A percentile compares a stretch with the other conserved stretches of the same genome.
phyloP scores from a whole-genome alignment of 2,888 invertebrate species.

The Eulithis prunata region DNA sequence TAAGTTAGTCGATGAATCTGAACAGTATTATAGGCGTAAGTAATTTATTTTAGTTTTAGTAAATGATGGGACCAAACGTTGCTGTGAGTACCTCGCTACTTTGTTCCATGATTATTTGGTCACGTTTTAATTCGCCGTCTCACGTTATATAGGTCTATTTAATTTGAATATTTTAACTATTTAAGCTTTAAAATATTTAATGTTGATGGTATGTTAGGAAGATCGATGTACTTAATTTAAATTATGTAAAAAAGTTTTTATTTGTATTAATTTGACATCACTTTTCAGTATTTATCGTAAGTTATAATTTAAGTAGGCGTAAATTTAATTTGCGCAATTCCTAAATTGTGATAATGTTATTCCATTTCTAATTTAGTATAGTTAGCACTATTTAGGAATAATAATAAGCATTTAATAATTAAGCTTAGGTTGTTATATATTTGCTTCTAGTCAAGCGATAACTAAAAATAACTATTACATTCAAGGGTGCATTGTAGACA shows the following conservation, averaged over 20 bases:
- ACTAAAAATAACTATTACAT: constrained; percentile 8
- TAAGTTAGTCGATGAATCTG: constrained; percentile 51
- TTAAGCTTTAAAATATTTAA: neutral
- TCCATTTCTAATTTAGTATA: constrained; percentile 48
- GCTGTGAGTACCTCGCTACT: constrained; percentile 65
- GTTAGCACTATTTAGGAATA: constrained; percentile 52
- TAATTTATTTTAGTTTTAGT: constrained; percentile 63
- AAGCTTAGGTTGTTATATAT: constrained; percentile 31
- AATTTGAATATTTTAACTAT: neutral
- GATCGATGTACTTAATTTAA: constrained; percentile 9
- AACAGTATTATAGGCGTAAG: constrained; percentile 76
- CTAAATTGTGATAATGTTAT: constrained; percentile 81
- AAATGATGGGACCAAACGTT: constrained; percentile 75
- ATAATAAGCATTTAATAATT: constrained; percentile 38
- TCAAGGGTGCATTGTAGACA: constrained; percentile 13
- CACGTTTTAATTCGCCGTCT: constrained; percentile 26
- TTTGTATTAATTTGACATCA: constrained; percentile 47
- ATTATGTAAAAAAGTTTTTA: neutral
- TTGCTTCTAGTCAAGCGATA: constrained; percentile 46
- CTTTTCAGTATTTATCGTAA: constrained; percentile 60
- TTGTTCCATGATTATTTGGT: constrained; percentile 66
- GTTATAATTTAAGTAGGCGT: constrained; percentile 53
- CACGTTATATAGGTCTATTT: neutral
- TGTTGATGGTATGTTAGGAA: neutral
- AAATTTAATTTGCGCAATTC: constrained; percentile 67